Evolutionary conservation across 1,140 invertebrate genomes (phyloP).

Genomic region (Drosophila ficusphila): DNA sequence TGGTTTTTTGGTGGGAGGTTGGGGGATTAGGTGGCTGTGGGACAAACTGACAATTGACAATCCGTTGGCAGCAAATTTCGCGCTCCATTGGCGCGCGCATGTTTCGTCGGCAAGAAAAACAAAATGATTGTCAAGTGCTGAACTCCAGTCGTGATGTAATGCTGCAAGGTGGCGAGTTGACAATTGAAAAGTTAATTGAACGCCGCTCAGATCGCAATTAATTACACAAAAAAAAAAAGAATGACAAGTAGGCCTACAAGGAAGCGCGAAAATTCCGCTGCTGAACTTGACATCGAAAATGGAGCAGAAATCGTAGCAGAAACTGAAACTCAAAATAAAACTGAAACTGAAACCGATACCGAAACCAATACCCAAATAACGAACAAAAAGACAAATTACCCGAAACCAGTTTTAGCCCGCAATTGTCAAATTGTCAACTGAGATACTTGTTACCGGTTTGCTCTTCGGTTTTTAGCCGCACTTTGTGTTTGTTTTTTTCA

Average conservation of each 20-base stretch:
- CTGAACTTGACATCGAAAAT: constrained; percentile 62
- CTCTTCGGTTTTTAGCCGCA: background rate
- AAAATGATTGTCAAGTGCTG: constrained; percentile 55
- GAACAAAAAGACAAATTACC: constrained; percentile 46
- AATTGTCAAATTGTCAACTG: constrained; percentile 69
- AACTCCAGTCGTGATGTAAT: constrained; percentile 47
- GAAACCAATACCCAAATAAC: constrained; percentile 15
- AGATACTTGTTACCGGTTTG: constrained; percentile 74
- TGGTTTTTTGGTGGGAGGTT: background rate
- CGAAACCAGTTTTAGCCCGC: constrained; percentile 67
- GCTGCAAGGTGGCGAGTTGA: constrained; percentile 28
- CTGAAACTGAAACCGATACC: constrained; percentile 25
- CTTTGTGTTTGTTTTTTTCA: background rate
- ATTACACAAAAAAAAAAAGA: no score
- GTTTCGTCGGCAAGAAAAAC: constrained; percentile 36
- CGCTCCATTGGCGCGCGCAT: constrained; percentile 42
- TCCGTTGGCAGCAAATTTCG: constrained; percentile 39
- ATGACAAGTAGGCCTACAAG: constrained; percentile 73
- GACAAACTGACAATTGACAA: constrained; percentile 22
- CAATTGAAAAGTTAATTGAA: constrained; percentile 71
- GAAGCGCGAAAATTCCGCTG: constrained; percentile 56
- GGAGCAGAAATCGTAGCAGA: background rate
- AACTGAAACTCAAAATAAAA: constrained; percentile 15
- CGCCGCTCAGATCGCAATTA: constrained; percentile 51
- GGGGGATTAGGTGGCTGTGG: background rate